These are phyloP conservation scores for Sycophaga agraensis DNA, from an alignment of 1,140 invertebrate species.

Conservation along the genomic window DNA sequence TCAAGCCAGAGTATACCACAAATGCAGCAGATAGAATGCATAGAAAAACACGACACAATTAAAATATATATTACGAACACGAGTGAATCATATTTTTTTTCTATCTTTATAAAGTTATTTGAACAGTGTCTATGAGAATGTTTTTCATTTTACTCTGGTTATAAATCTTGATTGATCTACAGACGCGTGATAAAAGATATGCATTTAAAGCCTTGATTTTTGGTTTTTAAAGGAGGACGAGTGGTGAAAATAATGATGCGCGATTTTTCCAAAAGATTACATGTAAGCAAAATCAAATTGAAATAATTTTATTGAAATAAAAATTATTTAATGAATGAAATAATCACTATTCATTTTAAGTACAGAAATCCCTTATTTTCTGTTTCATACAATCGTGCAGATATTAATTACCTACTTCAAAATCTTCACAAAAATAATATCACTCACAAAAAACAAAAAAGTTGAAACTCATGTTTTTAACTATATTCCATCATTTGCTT, in stretches of 20 bases:
- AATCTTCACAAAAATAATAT: no score
- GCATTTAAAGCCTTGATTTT: slow-evolving; percentile 11
- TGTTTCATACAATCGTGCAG: background rate
- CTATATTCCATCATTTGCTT: background rate
- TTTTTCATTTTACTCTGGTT: slow-evolving; percentile 6
- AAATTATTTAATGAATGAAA: no score
- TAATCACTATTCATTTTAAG: slow-evolving; percentile 4
- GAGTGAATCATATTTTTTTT: background rate
- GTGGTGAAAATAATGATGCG: no score
- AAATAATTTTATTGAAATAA: no score
- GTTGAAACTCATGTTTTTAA: background rate
- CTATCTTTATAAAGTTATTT: background rate
- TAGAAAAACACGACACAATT: slow-evolving; percentile 59
- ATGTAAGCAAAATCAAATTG: background rate
- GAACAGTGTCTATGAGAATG: no score
- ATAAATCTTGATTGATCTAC: slow-evolving; percentile 8
- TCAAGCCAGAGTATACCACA: slow-evolving; percentile 58
- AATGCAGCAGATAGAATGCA: slow-evolving; percentile 59
- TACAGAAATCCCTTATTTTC: background rate
- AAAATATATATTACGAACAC: slow-evolving; percentile 39
- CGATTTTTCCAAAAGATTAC: no score
- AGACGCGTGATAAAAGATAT: background rate
- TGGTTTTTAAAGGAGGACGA: background rate
- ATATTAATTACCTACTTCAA: background rate
- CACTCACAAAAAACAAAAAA: background rate